Base-by-base conservation (phyloP, 2,113 vertebrate genomes). In the Halcyon senegalensis region DNA sequence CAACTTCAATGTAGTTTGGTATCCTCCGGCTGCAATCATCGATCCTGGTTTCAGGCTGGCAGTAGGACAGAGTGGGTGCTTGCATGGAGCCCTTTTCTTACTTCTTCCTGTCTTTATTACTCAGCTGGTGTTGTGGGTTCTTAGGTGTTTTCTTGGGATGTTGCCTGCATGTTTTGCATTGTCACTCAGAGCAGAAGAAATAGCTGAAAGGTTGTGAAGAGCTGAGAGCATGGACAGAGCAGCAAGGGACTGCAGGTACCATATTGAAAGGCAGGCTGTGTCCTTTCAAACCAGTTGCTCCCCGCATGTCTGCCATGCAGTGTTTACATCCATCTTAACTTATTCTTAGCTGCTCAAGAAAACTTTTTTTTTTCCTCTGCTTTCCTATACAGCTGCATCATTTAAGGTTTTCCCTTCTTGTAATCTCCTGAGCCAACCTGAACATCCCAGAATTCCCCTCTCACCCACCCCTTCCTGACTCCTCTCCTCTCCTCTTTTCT, bases 401-500 rank as follows among this genome's bases (percentile, higher is more conserved):
- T 95, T 90, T 87, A 83, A 80, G 72, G 18, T 88, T 87, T 93
- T 89, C 21, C n/a, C 87, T 90, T 90, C 43, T 64, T 59, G 24
- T 63, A 86, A 30, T 73, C 59, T 78, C 66, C n/a, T 69, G 73
- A 93, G 41, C 60, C 1, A 16, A 55, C 28, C 37, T 28, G 43
- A 92, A 85, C 46, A 46, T 23, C 30, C 24, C 41, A 83, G 58
- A 44, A 30, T 77, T 77, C 43, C 44, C 39, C 46, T 81, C 46
- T 77, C 43, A 51, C 35, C 33, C 41, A 35, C 4, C 6, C 19
- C 31, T 86, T 75, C 72, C 64, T 67, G 30, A 56, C 21, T 4
- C 77, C 20, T 87, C 50, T 66, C 73, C 44, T 64, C 23, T 80
- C 18, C 20, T 81, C 1, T 64, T 89, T 88, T 94, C 35, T 88